Base-by-base conservation (phyloP, 2,797 vertebrate genomes). In the Lagocephalus sceleratus region DNA sequence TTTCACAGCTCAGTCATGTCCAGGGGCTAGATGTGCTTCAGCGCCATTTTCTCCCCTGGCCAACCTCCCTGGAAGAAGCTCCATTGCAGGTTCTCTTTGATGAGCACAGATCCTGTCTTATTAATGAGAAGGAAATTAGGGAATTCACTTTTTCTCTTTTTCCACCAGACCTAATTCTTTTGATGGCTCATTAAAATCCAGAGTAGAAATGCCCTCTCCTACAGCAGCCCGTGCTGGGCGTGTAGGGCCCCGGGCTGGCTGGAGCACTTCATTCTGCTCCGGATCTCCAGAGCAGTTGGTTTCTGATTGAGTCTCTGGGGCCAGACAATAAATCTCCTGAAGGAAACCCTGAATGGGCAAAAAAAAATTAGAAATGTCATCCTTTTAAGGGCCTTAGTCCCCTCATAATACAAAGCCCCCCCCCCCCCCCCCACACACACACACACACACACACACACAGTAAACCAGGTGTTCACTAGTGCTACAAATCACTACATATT, bases 171-270 rank as follows among this genome's bases (percentile, higher is more conserved):
- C n/a, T 40, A 40, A 40, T 40, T 16, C 39, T 16, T 40, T 40
- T 40, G 39, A 40, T 17, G 39, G 39, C 39, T 40, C 39, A 40
- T 40, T 40, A 40, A 40, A 40, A 40, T n/a, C 39, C 39, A 40
- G 39, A 6, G 5, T 40, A 40, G 39, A 16, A 40, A 40, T 17
- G 39, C 39, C 11, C 32, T 35, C 12, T 14, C 2, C 32, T 12
- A 14, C 12, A 35, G 5, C 11, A 32, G 29, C 29, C 38, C 15
- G 5, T 40, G 38, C 38, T 40, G 15, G 7, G 39, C 17, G 16
- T 16, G 3, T n/a, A 40, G 15, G 39, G 5, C 15, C 15, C 15
- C 17, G n/a, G 39, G 39, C 39, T n/a, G 39, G 15, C 39, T 14
- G 7, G 3, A 35, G 32, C 4, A 14, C n/a, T 40, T 40, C n/a